phyloP scores from a whole-genome alignment of 2,888 invertebrate genomes.

The Charanyca ferruginea region DNA sequence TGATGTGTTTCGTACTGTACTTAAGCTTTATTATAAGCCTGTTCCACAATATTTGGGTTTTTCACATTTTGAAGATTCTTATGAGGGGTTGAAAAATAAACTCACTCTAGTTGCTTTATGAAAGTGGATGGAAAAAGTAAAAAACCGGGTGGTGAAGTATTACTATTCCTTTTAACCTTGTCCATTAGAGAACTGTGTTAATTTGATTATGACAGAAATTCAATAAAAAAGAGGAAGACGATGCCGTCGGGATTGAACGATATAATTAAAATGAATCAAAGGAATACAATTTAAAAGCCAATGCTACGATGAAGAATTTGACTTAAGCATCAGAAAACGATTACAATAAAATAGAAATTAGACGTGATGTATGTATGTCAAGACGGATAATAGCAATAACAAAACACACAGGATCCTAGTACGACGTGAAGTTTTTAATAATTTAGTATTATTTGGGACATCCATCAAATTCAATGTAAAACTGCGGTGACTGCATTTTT shows the following conservation, averaged over 20 bases:
- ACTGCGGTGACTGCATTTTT: conserved; percentile 25
- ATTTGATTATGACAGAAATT: conserved; percentile 10
- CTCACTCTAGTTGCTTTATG: too few relatives aligned
- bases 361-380: neutral
- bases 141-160: neutral
- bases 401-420: neutral
- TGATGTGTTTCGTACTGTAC: conserved; percentile 22
- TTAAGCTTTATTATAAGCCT: conserved; percentile 22
- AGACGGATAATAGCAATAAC: conserved; percentile 6
- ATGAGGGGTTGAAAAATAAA: too few relatives aligned
- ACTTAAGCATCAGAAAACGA: neutral
- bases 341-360: neutral
- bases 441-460: conserved; percentile 26
- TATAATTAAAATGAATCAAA: neutral
- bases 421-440: conserved; percentile 3
- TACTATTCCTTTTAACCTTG: neutral
- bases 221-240: neutral
- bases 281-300: neutral
- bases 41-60: conserved; percentile 10
- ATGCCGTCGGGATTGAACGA: conserved; percentile 9
- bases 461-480: conserved; percentile 19
- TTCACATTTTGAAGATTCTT: conserved; percentile 2
- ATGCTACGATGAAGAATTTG: neutral
- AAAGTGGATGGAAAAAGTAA: conserved; percentile 1
- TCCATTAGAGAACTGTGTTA: neutral